These are phyloP conservation scores for Cosmia pyralina DNA, from an alignment of 2,888 invertebrate species.

Conservation along the genomic window DNA sequence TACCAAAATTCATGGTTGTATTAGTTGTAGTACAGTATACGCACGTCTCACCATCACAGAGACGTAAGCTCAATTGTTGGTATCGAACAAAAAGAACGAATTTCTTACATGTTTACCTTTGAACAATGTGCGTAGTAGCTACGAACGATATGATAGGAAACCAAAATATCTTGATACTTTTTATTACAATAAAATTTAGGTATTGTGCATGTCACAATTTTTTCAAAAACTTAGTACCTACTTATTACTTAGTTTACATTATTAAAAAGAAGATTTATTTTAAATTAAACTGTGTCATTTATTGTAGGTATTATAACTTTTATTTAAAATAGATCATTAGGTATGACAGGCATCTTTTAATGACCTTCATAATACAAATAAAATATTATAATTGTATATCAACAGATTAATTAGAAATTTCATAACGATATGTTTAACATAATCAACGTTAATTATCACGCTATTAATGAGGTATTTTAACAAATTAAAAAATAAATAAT, in stretches of 20 bases:
- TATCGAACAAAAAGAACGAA: slow-evolving; percentile 80
- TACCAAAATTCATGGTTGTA: slow-evolving; percentile 75
- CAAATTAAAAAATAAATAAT: slow-evolving; percentile 16
- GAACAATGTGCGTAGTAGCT: slow-evolving; percentile 83
- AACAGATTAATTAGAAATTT: slow-evolving; percentile 16
- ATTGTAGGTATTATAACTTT: background rate
- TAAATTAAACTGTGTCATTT: background rate
- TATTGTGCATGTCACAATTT: background rate
- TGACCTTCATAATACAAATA: background rate
- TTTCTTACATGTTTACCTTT: slow-evolving; percentile 84
- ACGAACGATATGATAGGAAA: slow-evolving; percentile 68
- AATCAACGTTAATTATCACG: slow-evolving; percentile 44
- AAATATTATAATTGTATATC: slow-evolving; percentile 13
- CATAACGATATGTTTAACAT: slow-evolving; percentile 13
- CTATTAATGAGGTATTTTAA: slow-evolving; percentile 15
- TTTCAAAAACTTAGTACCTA: background rate
- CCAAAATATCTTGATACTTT: slow-evolving; percentile 72
- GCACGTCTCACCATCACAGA: slow-evolving; percentile 73
- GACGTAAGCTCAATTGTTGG: slow-evolving; percentile 76
- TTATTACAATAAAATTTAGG: background rate
- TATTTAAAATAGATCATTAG: slow-evolving; percentile 9
- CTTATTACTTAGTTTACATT: background rate
- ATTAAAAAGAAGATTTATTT: background rate
- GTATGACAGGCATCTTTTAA: background rate
- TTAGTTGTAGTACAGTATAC: slow-evolving; percentile 62